phyloP scores from a whole-genome alignment of 2,888 invertebrate genomes.

The Euplagia quadripunctaria region DNA sequence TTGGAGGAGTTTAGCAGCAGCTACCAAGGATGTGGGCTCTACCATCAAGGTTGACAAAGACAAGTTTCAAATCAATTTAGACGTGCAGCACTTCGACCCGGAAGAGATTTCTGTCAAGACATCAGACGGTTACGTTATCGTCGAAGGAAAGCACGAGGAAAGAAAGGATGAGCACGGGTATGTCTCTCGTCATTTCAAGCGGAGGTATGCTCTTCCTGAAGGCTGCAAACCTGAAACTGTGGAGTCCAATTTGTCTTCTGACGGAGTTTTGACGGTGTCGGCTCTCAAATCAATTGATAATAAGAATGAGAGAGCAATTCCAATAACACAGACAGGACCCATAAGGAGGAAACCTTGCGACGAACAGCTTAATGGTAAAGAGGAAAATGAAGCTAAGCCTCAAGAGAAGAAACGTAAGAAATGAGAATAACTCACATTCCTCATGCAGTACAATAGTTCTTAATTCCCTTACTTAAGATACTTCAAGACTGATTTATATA shows the following conservation, averaged over 20 bases:
- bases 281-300: constrained; percentile 81
- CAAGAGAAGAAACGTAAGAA: constrained; percentile 76
- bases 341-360: constrained; percentile 80
- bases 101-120: constrained; percentile 93
- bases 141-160: constrained; percentile 94
- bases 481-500: constrained; percentile 6
- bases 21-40: constrained; percentile 82
- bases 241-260: constrained; percentile 91
- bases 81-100: constrained; percentile 93
- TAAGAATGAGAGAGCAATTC: constrained; percentile 84
- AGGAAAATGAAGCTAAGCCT: constrained; percentile 55
- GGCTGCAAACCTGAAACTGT: constrained; percentile 91
- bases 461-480: neutral
- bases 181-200: constrained; percentile 91
- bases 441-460: neutral
- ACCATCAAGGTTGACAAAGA: constrained; percentile 86
- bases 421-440: constrained; percentile 11
- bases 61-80: constrained; percentile 90
- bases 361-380: constrained; percentile 54
- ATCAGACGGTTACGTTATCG: constrained; percentile 89
- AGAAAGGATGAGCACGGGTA: constrained; percentile 91
- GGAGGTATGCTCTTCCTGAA: constrained; percentile 92
- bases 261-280: constrained; percentile 91
- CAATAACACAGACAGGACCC: constrained; percentile 89
- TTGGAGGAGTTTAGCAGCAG: constrained; percentile 76